These are phyloP conservation scores for Dysmachus trigonus DNA, from an alignment of 2,888 invertebrate genomes.

Conservation along the genomic window DNA sequence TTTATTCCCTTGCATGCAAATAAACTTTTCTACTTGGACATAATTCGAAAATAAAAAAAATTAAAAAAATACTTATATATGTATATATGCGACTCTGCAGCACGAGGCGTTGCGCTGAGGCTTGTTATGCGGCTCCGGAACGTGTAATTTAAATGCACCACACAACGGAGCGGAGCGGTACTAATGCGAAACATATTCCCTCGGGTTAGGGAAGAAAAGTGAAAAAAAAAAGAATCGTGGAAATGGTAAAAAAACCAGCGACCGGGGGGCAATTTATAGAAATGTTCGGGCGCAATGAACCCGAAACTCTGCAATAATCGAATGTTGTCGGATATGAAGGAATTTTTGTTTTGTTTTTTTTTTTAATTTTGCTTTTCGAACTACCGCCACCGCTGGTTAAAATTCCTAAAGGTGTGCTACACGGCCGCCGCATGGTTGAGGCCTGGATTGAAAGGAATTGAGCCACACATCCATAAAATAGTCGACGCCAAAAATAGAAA, in stretches of 20 bases:
- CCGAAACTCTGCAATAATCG: constrained; percentile 26
- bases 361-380: neutral
- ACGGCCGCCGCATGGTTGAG: neutral
- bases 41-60: constrained; percentile 4
- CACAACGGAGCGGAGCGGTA: neutral
- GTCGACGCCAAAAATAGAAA: neutral
- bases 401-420: neutral
- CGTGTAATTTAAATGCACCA: constrained; percentile 13
- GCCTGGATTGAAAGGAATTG: neutral
- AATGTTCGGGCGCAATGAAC: constrained; percentile 22
- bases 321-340: constrained; percentile 4
- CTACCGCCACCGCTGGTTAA: neutral
- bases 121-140: neutral
- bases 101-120: neutral
- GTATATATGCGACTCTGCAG: neutral
- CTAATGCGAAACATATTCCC: constrained; percentile 4
- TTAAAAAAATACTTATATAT: neutral
- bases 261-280: constrained; percentile 11
- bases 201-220: neutral
- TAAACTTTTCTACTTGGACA: constrained; percentile 16
- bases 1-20: neutral
- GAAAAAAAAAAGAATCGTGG: neutral
- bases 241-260: neutral
- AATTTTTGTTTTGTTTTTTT: neutral
- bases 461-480: neutral